phyloP scores from a whole-genome alignment of 2,113 vertebrate genomes.

The Coreoperca whiteheadi region DNA sequence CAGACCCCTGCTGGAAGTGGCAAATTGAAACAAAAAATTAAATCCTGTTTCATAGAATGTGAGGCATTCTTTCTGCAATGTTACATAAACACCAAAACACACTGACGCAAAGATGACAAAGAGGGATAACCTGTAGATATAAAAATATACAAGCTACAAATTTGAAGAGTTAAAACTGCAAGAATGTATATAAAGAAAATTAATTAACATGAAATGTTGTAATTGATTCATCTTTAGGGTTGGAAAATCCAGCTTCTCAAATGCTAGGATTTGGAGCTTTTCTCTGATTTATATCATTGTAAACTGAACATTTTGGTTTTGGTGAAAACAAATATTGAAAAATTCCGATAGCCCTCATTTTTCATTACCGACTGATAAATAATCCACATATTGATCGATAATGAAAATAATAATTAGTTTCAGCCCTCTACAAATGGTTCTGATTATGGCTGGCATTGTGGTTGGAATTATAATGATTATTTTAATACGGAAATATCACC shows the following conservation, averaged over 20 bases:
- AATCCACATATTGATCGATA: not conserved
- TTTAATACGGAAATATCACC: not conserved
- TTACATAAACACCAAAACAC: constrained; percentile 28
- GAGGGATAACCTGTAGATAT: not conserved
- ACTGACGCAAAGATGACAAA: not conserved
- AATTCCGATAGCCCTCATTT: not conserved
- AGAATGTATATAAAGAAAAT: not conserved
- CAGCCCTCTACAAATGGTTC: not conserved
- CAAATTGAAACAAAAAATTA: constrained; percentile 43
- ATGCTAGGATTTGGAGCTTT: not conserved
- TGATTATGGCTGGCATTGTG: not conserved
- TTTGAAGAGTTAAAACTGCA: not conserved
- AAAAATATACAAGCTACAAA: not conserved
- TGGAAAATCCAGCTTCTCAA: not conserved
- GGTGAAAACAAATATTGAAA: not conserved
- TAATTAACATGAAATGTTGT: not conserved
- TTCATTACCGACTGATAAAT: not conserved
- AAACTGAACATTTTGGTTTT: not conserved
- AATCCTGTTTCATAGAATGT: constrained; percentile 28
- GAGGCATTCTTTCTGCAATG: constrained; percentile 30
- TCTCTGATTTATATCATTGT: not conserved
- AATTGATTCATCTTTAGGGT: not conserved
- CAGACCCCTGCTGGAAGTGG: constrained; percentile 43
- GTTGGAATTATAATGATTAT: not conserved
- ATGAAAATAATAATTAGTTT: not conserved